Base-by-base conservation (phyloP, 2,888 invertebrate genomes). In the Apotomis turbidana region DNA sequence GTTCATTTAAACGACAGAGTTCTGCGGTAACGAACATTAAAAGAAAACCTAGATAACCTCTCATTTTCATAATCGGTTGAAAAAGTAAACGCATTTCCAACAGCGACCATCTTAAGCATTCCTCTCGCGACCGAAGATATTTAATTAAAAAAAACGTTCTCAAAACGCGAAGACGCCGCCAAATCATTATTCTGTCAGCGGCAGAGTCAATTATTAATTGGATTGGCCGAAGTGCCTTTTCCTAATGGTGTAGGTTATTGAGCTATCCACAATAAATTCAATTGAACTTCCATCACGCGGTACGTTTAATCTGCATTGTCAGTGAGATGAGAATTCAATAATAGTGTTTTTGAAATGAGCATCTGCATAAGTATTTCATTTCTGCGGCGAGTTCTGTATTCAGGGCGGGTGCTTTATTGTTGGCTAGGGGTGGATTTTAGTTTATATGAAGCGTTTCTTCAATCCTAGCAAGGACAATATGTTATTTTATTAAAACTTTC, bases 141-240 rank as follows among this genome's bases (percentile, higher is more conserved):
- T 83, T 84, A 82, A 84, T 83, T 77, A 78, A 71, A 69, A 76
- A 79, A 78, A 77, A 75, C 67, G 54, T 71, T 73, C 72, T 74
- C 64, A 46, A 75, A 70, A 70, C 60, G 64, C 52, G 70, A 70
- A 72, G 81, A 82, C 81, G 83, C 80, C 77, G 66, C 69, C 70
- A 79, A 78, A 82, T 84, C 81, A 85, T 85, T 82, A 83, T 82
- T 79, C 85, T 85, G 86, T 84, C 84, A 84, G 74, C 68, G 78
- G 75, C 87, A 85, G 78, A 80, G 84, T 85, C 87, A 87, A 87
- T 88, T 87, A 86, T 80, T 84, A 84, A 85, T 84, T 81, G 82
- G 79, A 83, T 81, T 78, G 78, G 76, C 76, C 58, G 68, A 84
- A 83, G 81, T 80, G 85, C 85, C 89, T 87, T 88, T 89, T 87